Evolutionary conservation across 2,888 invertebrate species (phyloP), one percentile per base, ranked within the genome.

Genomic region (Mesorhabditis sp.): DNA sequence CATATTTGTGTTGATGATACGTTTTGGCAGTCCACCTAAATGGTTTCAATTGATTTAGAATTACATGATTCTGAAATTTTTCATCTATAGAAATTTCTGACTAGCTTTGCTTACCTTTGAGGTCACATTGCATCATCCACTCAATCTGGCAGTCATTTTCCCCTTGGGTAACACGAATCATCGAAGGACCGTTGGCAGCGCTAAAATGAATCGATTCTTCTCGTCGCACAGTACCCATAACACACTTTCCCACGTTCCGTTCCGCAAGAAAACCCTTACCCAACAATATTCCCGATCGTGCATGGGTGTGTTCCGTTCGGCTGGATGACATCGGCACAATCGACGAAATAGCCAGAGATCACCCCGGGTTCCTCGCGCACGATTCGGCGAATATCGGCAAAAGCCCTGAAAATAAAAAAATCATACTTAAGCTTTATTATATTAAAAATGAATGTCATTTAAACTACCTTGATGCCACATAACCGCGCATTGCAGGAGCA

Each of bases 121-220:
- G n/a, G 58, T 50, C 58, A 50, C 58, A 50, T 50, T 50, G 58
- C 58, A 50, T 50, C 58, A 50, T 50, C 58, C 58, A 50, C 58
- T 50, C 58, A 50, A 50, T 13, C 7, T 50, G 7, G n/a, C 7
- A 50, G 58, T n/a, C 58, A 50, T 50, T n/a, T 13, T 50, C 58
- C 58, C n/a, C 10, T 10, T 10, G n/a, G n/a, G 10, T 50, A 10
- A 50, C 58, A n/a, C 58, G 58, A 50, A 50, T 50, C 58, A 50
- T 50, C 10, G 58, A 50, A 13, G 58, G 58, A 13, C 58, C 58
- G 58, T 50, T 50, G 7, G 58, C 58, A 10, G 10, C 58, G 7
- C 58, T 50, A 28, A 28, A 28, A 28, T 28, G 58, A 50, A 50
- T 50, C 7, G n/a, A n/a, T 10, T 50, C 58, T 50, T 13, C 10